Evolutionary conservation across 2,113 vertebrate species (phyloP).

Genomic region (Dissostichus mawsoni): DNA sequence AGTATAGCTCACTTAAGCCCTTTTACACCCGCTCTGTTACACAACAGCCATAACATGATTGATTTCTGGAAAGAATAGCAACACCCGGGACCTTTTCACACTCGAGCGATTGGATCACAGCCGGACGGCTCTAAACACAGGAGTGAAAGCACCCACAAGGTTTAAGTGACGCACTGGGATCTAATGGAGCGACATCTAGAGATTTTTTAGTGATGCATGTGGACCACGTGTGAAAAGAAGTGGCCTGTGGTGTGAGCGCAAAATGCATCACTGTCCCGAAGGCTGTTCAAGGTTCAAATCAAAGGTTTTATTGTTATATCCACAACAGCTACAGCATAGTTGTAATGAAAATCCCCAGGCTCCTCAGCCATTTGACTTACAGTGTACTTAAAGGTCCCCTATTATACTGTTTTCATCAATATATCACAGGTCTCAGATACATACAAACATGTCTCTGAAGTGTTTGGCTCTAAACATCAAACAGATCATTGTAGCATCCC

Average conservation of each 20-base stretch:
- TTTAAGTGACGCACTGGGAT: background rate
- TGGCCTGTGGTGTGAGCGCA: background rate
- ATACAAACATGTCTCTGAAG: too few species aligned
- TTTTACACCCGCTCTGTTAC: slow-evolving; percentile 24
- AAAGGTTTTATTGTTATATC: too few species aligned
- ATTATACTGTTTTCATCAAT: too few species aligned
- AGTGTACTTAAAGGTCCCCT: too few species aligned
- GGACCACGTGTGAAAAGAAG: background rate
- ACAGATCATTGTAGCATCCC: too few species aligned
- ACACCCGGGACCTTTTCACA: slow-evolving; percentile 4
- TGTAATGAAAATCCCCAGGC: too few species aligned
- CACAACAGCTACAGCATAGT: too few species aligned
- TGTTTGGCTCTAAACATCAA: too few species aligned
- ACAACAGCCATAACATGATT: slow-evolving; percentile 32
- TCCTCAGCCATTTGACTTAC: too few species aligned
- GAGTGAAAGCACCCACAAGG: background rate
- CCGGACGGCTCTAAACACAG: slow-evolving; percentile 11
- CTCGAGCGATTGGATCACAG: slow-evolving; percentile 6
- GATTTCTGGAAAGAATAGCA: slow-evolving; percentile 34
- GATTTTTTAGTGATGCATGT: background rate
- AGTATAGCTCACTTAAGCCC: slow-evolving; percentile 58
- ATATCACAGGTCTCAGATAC: too few species aligned
- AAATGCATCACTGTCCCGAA: background rate
- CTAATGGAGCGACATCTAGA: slow-evolving; percentile 5
- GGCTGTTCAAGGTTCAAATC: too few species aligned